Base-by-base conservation (phyloP, 2,797 vertebrate genomes). In the Babyrousa celebensis region DNA sequence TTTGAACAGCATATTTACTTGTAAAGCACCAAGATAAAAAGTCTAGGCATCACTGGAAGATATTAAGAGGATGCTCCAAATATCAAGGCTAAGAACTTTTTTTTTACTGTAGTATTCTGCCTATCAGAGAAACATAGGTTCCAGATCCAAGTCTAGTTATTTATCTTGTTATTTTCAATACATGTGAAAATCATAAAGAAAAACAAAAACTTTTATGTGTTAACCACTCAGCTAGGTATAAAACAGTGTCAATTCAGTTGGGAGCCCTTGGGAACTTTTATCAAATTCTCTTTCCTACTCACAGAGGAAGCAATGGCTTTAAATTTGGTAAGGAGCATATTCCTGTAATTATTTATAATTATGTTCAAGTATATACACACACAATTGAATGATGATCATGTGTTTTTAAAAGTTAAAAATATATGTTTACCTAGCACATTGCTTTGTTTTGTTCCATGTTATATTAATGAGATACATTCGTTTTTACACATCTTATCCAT, bases 371-470 rank as follows among this genome's bases (percentile, higher is more conserved):
- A 52, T 60, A 52, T 20, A 52, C n/a, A 60, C 3, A 63, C 5
- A 78, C 3, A 58, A 65, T 7, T 80, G 21, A 68, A 70, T 27
- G 40, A 78, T 71, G 20, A 78, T 65, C 3, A 5, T 20, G 2
- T 32, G 21, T 65, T 83, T 63, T 94, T 40, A 88, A 62, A 62
- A 65, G 3, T 83, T 71, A 56, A 70, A 96, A 56, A 36, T 94
- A 27, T 15, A 8, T 86, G 20, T 9, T n/a, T 25, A 23, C 25
- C 12, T 56, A 40, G 32, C 14, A 27, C 75, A 3, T 36, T 68
- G 32, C 32, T 79, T 84, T 84, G 63, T n/a, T 85, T 85, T 89
- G 36, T 23, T 89, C 52, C 12, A 36, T 21, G 8, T 60, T 58
- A n/a, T 8, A 12, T 36, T 89, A 40, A 43, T 36, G 23, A 52